Evolutionary conservation across 2,888 invertebrate genomes (phyloP).

Genomic region (Erpobdella octoculata): DNA sequence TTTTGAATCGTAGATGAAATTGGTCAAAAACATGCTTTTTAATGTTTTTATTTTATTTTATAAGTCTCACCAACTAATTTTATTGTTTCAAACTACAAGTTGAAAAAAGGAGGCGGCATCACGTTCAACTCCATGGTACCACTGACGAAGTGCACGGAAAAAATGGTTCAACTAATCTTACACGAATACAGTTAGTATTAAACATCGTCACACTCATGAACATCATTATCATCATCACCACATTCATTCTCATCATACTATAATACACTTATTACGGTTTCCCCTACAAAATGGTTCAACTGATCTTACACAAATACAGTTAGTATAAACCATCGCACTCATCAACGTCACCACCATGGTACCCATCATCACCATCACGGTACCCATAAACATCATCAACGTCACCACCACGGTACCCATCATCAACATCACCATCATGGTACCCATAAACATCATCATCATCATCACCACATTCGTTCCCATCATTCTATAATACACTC

Average conservation of each 20-base stretch:
- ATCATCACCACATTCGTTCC: neutral
- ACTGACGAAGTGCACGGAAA: constrained; percentile 85
- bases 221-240: neutral
- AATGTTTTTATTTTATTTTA: too few relatives aligned
- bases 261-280: neutral
- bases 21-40: too few relatives aligned
- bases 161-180: constrained; percentile 91
- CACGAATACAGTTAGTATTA: constrained; percentile 84
- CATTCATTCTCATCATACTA: neutral
- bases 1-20: too few relatives aligned
- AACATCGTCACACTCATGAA: neutral
- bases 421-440: neutral
- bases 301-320: too few relatives aligned
- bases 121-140: constrained; percentile 93
- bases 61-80: too few relatives aligned
- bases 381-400: too few relatives aligned
- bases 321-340: too few relatives aligned
- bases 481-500: neutral
- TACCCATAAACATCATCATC: neutral
- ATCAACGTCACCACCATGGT: too few relatives aligned
- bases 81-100: constrained; percentile 53
- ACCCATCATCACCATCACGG: too few relatives aligned
- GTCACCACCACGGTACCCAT: too few relatives aligned
- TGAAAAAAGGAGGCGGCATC: constrained; percentile 89
- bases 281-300: constrained; percentile 54